Conservation (phyloP, 2,888 invertebrate genomes). For the Tridacna gigas region DNA sequence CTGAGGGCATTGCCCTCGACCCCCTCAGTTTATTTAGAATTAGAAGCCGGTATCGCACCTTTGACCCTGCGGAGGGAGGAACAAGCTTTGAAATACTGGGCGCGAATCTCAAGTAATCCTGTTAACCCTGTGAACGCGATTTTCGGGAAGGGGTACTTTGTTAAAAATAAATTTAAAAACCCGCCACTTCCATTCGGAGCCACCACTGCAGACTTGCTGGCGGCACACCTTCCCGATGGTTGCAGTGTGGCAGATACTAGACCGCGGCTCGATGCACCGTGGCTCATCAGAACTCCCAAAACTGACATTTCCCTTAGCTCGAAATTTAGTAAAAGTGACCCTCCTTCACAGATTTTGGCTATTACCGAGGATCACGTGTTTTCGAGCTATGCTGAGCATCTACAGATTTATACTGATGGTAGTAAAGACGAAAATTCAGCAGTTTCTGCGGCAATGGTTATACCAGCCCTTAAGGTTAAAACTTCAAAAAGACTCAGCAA, state of each 20-base stretch:
- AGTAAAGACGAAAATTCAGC: too few relatives aligned
- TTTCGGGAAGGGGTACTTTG: neutral
- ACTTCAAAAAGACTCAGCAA: too few relatives aligned
- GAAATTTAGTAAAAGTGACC: slow-evolving; percentile 14
- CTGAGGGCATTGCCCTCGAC: too few relatives aligned
- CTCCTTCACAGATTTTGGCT: slow-evolving; percentile 5
- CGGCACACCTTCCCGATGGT: neutral
- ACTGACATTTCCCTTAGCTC: slow-evolving; percentile 13
- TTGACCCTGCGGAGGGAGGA: neutral
- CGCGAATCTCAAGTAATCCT: neutral
- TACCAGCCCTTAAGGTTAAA: too few relatives aligned
- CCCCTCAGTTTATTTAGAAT: neutral
- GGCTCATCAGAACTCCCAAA: neutral
- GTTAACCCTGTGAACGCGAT: neutral
- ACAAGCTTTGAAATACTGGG: neutral
- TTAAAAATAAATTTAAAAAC: neutral
- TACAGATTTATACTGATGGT: too few relatives aligned
- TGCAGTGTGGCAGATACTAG: neutral
- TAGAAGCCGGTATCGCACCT: neutral
- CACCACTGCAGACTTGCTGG: neutral
- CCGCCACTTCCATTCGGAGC: neutral
- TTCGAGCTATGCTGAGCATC: slow-evolving; percentile 6
- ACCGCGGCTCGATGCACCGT: neutral
- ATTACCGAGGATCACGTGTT: neutral
- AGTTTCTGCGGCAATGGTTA: too few relatives aligned